Conservation (phyloP, 2,113 vertebrate species). For the Pterocles burchelli region DNA sequence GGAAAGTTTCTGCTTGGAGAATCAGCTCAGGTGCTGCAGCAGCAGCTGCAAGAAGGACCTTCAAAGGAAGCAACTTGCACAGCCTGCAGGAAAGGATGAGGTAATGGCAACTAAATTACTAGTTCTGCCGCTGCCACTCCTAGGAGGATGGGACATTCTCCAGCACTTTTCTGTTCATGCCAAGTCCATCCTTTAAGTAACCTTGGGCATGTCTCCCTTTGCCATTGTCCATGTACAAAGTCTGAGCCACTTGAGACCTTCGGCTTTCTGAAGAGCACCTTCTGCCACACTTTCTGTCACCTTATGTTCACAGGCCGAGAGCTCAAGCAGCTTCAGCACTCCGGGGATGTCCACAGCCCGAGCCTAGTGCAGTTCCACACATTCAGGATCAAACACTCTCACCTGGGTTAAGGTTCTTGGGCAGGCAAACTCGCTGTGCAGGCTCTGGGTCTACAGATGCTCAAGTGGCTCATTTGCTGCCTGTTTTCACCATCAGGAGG, state of each 20-base stretch:
- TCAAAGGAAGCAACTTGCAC: background rate
- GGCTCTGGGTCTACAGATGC: background rate
- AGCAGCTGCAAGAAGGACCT: slow-evolving; percentile 16
- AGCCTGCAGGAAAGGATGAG: slow-evolving; percentile 18
- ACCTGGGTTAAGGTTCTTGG: background rate
- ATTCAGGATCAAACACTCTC: background rate
- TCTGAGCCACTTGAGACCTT: background rate
- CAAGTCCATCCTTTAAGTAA: background rate
- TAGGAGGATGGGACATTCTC: background rate
- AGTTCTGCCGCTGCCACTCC: slow-evolving; percentile 32
- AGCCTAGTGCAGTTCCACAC: background rate
- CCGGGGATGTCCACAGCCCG: background rate
- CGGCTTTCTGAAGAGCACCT: background rate
- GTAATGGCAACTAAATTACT: slow-evolving; percentile 37
- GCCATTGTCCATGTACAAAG: background rate
- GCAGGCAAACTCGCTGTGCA: background rate
- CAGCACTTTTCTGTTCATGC: background rate
- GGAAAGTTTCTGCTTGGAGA: slow-evolving; percentile 27
- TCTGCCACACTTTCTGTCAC: background rate
- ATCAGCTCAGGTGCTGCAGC: slow-evolving; percentile 9
- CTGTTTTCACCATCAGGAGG: background rate
- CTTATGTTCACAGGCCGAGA: background rate
- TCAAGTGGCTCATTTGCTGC: slow-evolving; percentile 13
- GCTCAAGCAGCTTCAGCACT: background rate
- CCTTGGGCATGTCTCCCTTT: background rate